Percentiles rank a stretch among this genome's conserved stretches.
These are phyloP conservation scores for Ruditapes philippinarum DNA, from an alignment of 1,140 invertebrate genomes.

Conservation along the genomic window DNA sequence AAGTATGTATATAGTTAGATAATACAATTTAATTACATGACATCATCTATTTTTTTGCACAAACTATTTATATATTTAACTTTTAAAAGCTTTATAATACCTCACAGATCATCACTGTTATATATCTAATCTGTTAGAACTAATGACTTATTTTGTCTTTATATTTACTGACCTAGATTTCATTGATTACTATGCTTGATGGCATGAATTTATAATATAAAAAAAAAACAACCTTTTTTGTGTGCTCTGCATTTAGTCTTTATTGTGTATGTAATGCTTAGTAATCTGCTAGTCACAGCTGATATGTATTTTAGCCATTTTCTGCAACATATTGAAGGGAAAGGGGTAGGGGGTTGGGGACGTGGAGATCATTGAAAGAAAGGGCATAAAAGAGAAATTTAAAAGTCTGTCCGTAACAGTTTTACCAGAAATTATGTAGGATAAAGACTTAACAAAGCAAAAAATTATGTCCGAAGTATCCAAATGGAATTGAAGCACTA, in stretches of 20 bases:
- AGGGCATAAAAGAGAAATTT: too few species aligned
- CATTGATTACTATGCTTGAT: not conserved
- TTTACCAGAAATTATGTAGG: too few species aligned
- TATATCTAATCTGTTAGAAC: constrained; percentile 1
- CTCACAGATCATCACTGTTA: not conserved
- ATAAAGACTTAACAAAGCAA: too few species aligned
- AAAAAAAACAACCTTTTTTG: constrained; percentile 5
- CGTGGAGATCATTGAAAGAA: too few species aligned
- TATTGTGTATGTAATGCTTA: constrained; percentile 13
- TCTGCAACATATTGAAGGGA: too few species aligned
- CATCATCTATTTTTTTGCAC: not conserved
- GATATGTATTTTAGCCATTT: too few species aligned
- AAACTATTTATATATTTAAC: not conserved
- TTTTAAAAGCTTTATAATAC: not conserved
- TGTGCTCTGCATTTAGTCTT: constrained; percentile 29
- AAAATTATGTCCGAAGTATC: too few species aligned
- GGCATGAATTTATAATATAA: constrained; percentile 1
- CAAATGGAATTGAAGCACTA: too few species aligned
- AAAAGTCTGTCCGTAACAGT: too few species aligned
- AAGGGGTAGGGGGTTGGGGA: too few species aligned
- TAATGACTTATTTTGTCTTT: not conserved
- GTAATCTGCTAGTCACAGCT: not conserved
- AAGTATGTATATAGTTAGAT: too few species aligned
- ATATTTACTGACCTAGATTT: not conserved
- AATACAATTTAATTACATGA: too few species aligned